Conservation (phyloP, 2,888 invertebrate species). For the Drosophila fungiperda region DNA sequence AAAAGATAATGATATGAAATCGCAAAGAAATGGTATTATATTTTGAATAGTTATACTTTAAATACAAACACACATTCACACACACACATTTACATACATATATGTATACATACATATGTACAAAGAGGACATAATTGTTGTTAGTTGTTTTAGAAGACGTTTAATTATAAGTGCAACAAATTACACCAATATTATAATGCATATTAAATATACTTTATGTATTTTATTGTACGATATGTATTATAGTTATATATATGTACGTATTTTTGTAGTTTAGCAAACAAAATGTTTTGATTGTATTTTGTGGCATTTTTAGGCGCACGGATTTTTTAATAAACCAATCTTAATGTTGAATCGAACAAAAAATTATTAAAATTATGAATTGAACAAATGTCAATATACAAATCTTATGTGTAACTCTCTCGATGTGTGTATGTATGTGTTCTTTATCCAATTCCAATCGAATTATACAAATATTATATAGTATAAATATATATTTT, state of each 20-base stretch:
- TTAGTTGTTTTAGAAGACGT: constrained; percentile 61
- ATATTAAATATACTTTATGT: constrained; percentile 35
- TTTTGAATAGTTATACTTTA: constrained; percentile 64
- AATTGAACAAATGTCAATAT: constrained; percentile 52
- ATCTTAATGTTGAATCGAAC: constrained; percentile 63
- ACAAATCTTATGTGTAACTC: constrained; percentile 50
- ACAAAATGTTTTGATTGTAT: constrained; percentile 72
- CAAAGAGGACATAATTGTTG: constrained; percentile 56
- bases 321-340: constrained; percentile 55
- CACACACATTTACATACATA: constrained; percentile 25
- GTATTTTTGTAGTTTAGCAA: constrained; percentile 68
- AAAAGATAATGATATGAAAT: constrained; percentile 53
- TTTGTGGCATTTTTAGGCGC: constrained; percentile 74
- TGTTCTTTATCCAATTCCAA: constrained; percentile 51
- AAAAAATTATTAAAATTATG: constrained; percentile 27
- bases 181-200: constrained; percentile 57
- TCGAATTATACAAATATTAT: constrained; percentile 33
- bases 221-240: constrained; percentile 49
- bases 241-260: constrained; percentile 13
- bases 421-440: constrained; percentile 57
- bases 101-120: constrained; percentile 43
- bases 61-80: constrained; percentile 15
- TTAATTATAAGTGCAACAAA: constrained; percentile 44
- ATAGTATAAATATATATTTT: constrained; percentile 33
- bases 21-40: constrained; percentile 68